Evolutionary conservation across 2,888 invertebrate genomes (phyloP), one percentile per base, ranked within the genome.

Genomic region (Leucozona laternaria): DNA sequence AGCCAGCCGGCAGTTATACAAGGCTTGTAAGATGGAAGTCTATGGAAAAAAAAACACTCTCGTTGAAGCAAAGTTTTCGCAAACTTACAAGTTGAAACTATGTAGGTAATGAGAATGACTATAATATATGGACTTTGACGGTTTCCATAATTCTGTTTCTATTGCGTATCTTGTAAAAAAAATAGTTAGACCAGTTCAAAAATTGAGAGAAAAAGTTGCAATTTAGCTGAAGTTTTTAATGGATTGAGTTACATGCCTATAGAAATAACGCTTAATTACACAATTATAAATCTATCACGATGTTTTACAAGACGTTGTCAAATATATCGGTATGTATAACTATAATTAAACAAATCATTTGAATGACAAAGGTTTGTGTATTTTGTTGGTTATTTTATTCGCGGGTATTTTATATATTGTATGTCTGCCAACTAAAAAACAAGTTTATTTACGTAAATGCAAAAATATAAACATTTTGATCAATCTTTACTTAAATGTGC

Each of bases 91-190:
- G n/a, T 11, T 17, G 55, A 57, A 20, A 20, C 31, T 34, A 34
- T 17, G 20, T 58, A 34, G 31, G 20, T 58, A 58, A 34, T 34
- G 31, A 17, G 37, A 58, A 34, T 34, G 31, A 17, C 6, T 55
- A 11, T 5, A 13, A 7, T 1, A 11, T 58, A 20, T 57, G 31
- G 58, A 58, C 58, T 57, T 58, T 58, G 34, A 20, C 20, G 13
- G 13, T 34, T 58, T 58, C 5, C 58, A 58, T 58, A 53, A 58
- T 58, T 58, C 58, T 58, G 6, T 37, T 58, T 58, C 57, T 6
- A 22, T 13, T 0, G 15, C 3, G 4, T 6, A 3, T 17, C 17
- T 57, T 31, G 57, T 31, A 4, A n/a, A n/a, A n/a, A n/a, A n/a
- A 55, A 15, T 50, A 22, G 22, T 20, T 48, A 13, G 20, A 48